phyloP scores from a whole-genome alignment of 64 coral and sea anemone genomes.

The Orbicella faveolata region DNA sequence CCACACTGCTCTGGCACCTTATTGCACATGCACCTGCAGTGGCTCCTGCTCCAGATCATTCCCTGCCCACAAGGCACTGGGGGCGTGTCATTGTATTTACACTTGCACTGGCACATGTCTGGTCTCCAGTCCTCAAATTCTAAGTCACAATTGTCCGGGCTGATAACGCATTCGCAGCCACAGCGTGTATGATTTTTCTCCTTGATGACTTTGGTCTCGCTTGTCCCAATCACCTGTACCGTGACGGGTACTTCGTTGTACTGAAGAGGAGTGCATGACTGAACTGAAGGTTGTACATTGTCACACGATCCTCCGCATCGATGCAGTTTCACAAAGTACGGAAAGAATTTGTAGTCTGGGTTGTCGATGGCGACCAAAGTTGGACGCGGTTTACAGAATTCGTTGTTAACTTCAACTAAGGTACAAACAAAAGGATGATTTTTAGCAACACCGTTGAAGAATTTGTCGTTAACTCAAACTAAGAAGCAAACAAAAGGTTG shows the following conservation, averaged over 20 bases:
- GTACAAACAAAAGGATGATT: background rate
- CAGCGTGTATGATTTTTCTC: slow-evolving; percentile 82
- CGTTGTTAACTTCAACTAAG: background rate
- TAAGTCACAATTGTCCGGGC: slow-evolving; percentile 58
- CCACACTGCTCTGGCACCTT: slow-evolving; percentile 40
- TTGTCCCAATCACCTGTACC: background rate
- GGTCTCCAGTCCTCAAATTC: slow-evolving; percentile 42
- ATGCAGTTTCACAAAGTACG: slow-evolving; percentile 77
- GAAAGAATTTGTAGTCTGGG: slow-evolving; percentile 66
- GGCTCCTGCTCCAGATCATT: slow-evolving; percentile 37
- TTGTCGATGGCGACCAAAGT: slow-evolving; percentile 72
- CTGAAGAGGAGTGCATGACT: slow-evolving; percentile 61
- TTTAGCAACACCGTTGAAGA: background rate
- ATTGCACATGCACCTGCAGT: slow-evolving; percentile 63
- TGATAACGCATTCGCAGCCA: slow-evolving; percentile 62
- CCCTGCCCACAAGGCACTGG: slow-evolving; percentile 44
- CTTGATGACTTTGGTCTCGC: background rate
- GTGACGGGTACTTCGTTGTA: slow-evolving; percentile 18
- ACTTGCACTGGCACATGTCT: slow-evolving; percentile 59
- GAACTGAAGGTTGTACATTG: slow-evolving; percentile 17
- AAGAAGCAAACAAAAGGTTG: background rate
- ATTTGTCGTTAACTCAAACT: background rate
- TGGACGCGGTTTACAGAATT: slow-evolving; percentile 47
- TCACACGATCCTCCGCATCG: slow-evolving; percentile 78
- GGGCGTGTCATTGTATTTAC: slow-evolving; percentile 41